Evolutionary conservation across 2,888 invertebrate genomes (phyloP).

Genomic region (Nephrocerus scutellatus): DNA sequence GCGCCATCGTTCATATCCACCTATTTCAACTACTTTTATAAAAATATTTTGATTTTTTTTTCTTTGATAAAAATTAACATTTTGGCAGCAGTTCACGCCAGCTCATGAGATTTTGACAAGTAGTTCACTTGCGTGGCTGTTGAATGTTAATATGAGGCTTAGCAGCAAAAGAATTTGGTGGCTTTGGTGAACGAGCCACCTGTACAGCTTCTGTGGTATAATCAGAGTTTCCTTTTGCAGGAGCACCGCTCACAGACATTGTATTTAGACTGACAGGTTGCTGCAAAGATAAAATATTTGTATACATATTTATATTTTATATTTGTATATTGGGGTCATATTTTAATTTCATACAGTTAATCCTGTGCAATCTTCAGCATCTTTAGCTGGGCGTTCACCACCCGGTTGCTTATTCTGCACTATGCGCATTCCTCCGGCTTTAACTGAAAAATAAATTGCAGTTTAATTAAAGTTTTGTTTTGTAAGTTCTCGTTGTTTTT

Average conservation of each 20-base stretch:
- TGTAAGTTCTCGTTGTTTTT: no score
- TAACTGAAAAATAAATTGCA: conserved; percentile 59
- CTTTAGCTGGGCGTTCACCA: conserved; percentile 58
- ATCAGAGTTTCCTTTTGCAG: conserved; percentile 76
- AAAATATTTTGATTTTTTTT: no score
- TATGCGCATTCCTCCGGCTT: conserved; percentile 88
- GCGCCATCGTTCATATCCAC: no score
- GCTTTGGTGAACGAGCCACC: conserved; percentile 72
- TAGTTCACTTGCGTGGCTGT: conserved; percentile 73
- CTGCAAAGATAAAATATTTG: conserved; percentile 24
- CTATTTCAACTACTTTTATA: no score
- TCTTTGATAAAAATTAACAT: no score
- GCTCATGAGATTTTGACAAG: conserved; percentile 6
- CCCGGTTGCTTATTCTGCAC: conserved; percentile 76
- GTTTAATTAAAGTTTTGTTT: no score
- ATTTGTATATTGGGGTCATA: background rate
- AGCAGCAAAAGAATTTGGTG: conserved; percentile 58
- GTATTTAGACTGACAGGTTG: conserved; percentile 58
- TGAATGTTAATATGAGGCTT: conserved; percentile 69
- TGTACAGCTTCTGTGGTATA: conserved; percentile 85
- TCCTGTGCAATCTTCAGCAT: conserved; percentile 65
- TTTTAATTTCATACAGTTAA: conserved; percentile 52
- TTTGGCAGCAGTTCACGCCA: no score
- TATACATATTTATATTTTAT: conserved; percentile 4
- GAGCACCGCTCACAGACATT: conserved; percentile 68